phyloP scores from a whole-genome alignment of 2,113 vertebrate genomes.

The Protobothrops mucrosquamatus region DNA sequence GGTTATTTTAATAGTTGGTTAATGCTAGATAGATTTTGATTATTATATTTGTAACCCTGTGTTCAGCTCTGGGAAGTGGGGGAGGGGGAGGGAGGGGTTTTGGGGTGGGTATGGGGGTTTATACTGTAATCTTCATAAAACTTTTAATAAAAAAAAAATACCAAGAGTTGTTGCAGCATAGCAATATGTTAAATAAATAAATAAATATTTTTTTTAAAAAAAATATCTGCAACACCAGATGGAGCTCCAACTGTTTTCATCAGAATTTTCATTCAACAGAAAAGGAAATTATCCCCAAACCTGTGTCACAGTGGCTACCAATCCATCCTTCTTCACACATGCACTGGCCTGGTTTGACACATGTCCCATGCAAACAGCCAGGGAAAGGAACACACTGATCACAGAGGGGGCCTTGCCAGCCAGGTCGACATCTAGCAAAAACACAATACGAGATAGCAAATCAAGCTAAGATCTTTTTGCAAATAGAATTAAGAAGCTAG shows the following conservation, averaged over 20 bases:
- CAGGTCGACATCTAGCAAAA: constrained; percentile 82
- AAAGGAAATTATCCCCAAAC: constrained; percentile 67
- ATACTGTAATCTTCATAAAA: too few species aligned
- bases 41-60: too few species aligned
- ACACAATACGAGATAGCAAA: constrained; percentile 21
- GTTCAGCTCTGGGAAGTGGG: too few species aligned
- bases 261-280: not conserved
- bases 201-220: too few species aligned
- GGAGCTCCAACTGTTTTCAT: constrained; percentile 54
- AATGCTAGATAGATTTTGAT: too few species aligned
- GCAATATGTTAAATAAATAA: not conserved
- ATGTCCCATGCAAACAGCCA: constrained; percentile 84
- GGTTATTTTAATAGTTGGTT: too few species aligned
- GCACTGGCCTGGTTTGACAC: constrained; percentile 90
- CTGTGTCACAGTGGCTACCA: constrained; percentile 87
- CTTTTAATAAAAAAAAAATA: not conserved
- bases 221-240: constrained; percentile 48
- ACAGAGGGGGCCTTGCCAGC: constrained; percentile 88
- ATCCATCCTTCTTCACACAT: constrained; percentile 88
- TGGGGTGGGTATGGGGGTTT: too few species aligned
- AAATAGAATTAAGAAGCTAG: constrained; percentile 16
- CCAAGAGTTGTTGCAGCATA: not conserved
- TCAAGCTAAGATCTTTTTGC: not conserved
- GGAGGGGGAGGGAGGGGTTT: too few species aligned
- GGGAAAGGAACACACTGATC: constrained; percentile 83